Percentiles rank a stretch among this genome's conserved stretches.
Evolutionary conservation across 2,113 vertebrate genomes (phyloP).

Genomic region (Macquaria australasica): DNA sequence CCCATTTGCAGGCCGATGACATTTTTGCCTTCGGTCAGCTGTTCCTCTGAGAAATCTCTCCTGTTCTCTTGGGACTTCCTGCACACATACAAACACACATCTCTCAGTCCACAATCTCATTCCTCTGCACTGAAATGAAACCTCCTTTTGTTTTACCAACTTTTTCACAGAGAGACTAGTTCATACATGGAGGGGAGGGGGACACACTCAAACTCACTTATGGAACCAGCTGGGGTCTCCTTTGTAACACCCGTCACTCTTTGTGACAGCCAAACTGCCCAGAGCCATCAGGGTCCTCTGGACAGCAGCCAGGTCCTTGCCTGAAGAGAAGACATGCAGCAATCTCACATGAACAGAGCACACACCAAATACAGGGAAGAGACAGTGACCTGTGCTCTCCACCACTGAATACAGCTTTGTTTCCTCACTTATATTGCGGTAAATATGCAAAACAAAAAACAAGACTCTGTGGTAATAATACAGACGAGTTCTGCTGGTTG

Average conservation of each 20-base stretch:
- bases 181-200: neutral
- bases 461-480: neutral
- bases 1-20: constrained; percentile 98
- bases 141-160: constrained; percentile 10
- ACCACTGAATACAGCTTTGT: neutral
- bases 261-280: constrained; percentile 95
- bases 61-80: constrained; percentile 96
- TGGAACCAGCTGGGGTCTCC: constrained; percentile 96
- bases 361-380: constrained; percentile 2
- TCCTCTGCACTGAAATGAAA: constrained; percentile 22
- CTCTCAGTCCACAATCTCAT: constrained; percentile 29
- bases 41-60: constrained; percentile 93
- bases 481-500: neutral
- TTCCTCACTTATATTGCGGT: neutral
- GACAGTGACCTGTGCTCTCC: neutral
- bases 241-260: constrained; percentile 90
- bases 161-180: constrained; percentile 10
- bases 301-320: constrained; percentile 94
- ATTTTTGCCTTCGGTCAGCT: constrained; percentile 92
- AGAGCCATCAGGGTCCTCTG: constrained; percentile 95
- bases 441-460: neutral
- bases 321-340: constrained; percentile 78
- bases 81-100: constrained; percentile 34
- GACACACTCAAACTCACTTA: constrained; percentile 85
- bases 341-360: constrained; percentile 37